Evolutionary conservation across 1,140 invertebrate genomes (phyloP), one percentile per base, ranked within the genome.

Genomic region (Neocloeon triangulifer): DNA sequence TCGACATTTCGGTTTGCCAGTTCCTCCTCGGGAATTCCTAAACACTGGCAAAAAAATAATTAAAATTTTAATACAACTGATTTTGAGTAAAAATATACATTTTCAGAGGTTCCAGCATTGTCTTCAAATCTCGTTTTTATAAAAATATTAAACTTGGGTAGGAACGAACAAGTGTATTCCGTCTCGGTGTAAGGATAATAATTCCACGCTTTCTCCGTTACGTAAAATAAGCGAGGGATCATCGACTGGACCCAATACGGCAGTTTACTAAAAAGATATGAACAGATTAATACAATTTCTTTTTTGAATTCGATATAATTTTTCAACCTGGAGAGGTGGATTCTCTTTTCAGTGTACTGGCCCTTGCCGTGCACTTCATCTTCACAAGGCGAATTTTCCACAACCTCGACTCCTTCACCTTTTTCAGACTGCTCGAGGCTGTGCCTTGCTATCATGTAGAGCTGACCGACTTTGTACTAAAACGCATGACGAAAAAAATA

Each of bases 121-220:
- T 91, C 67, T 56, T 89, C 81, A 58, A 85, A 92, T 46, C 70
- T 67, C 14, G 84, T 89, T 56, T 81, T 72, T 38, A 92, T 89
- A 29, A 71, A 66, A 41, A 91, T 78, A 43, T 66, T 64, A 43
- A 89, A 81, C 45, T 79, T 81, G 41, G 84, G 84, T 41, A 91
- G 63, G 45, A 91, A 88, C 1, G 84, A 89, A 59, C 85, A 92
- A 3, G 14, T 34, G 36, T 44, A 59, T 76, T 75, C 78, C 63
- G 84, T 88, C 26, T 81, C 71, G 19, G 85, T 91, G 48, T 69
- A 86, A 26, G 85, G 85, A 59, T 86, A 92, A 56, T 81, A 89
- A 53, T 92, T 92, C 82, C 82, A 91, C 10, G 84, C 79, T 48
- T 86, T 89, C 54, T 91, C 85, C 37, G 76, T 88, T 1, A 91